Percentiles rank a stretch among this genome's conserved stretches.
Evolutionary conservation across 2,113 vertebrate genomes (phyloP).

Genomic region (Hippocampus comes): DNA sequence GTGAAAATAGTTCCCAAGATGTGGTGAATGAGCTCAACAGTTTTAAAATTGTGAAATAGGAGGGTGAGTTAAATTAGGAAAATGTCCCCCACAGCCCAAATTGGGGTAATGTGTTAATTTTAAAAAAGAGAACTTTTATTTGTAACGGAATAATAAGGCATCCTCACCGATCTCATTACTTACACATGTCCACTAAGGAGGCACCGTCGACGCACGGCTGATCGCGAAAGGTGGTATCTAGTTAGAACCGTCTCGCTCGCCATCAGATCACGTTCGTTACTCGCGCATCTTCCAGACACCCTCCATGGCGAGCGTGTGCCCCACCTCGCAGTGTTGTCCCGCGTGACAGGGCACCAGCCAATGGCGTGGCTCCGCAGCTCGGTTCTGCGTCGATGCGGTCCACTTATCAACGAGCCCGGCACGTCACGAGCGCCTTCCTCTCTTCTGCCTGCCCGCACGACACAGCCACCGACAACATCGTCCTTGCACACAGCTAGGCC

Average conservation of each 20-base stretch:
- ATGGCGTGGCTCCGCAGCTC: slow-evolving; percentile 33
- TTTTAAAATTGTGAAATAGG: too few species aligned
- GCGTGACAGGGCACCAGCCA: slow-evolving; percentile 53
- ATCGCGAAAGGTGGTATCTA: too few species aligned
- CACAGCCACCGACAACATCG: slow-evolving; percentile 44
- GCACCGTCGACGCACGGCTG: neutral
- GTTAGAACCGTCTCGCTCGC: too few species aligned
- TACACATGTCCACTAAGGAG: neutral
- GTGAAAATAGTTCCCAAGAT: neutral
- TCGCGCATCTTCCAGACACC: neutral
- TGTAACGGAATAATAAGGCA: too few species aligned
- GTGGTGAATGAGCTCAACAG: neutral
- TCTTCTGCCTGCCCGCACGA: slow-evolving; percentile 57
- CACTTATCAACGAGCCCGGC: slow-evolving; percentile 34
- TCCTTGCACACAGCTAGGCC: slow-evolving; percentile 66
- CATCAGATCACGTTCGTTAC: too few species aligned
- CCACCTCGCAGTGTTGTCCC: slow-evolving; percentile 28
- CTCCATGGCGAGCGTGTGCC: slow-evolving; percentile 54
- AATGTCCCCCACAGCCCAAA: too few species aligned
- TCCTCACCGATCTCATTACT: neutral
- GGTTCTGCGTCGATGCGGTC: slow-evolving; percentile 51
- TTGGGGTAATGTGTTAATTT: too few species aligned
- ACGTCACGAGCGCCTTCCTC: slow-evolving; percentile 58
- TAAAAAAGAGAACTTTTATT: too few species aligned
- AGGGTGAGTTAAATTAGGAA: too few species aligned